phyloP scores from a whole-genome alignment of 1,140 invertebrate genomes.

The Hylaeus volcanicus region DNA sequence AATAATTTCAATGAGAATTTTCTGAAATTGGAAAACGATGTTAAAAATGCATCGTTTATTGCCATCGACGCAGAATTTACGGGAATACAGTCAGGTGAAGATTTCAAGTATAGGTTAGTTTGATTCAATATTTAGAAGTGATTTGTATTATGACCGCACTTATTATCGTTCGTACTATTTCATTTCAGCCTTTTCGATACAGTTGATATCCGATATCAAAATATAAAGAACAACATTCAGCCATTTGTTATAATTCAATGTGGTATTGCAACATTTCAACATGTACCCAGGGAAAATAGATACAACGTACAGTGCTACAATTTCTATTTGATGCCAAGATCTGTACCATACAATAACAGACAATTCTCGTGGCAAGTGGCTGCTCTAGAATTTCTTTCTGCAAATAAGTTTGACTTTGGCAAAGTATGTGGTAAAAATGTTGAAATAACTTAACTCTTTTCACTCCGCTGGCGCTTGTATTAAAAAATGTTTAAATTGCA shows the following conservation, averaged over 20 bases:
- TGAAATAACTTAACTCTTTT: neutral
- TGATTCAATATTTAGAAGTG: neutral
- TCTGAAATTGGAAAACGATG: slow-evolving; percentile 78
- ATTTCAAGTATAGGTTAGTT: slow-evolving; percentile 81
- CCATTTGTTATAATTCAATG: slow-evolving; percentile 84
- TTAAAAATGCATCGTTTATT: slow-evolving; percentile 82
- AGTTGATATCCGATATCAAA: slow-evolving; percentile 83
- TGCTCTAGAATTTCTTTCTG: slow-evolving; percentile 84
- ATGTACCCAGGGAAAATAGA: slow-evolving; percentile 79
- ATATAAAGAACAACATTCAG: slow-evolving; percentile 82
- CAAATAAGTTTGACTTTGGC: slow-evolving; percentile 87
- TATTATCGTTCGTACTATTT: slow-evolving; percentile 42
- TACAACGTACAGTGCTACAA: slow-evolving; percentile 84
- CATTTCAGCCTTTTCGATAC: slow-evolving; percentile 87
- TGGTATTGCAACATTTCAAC: slow-evolving; percentile 84
- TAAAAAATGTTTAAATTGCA: neutral
- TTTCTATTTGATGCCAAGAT: slow-evolving; percentile 85
- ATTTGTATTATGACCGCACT: neutral
- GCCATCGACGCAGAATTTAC: slow-evolving; percentile 87
- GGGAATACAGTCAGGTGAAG: slow-evolving; percentile 80
- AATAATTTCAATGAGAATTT: slow-evolving; percentile 80
- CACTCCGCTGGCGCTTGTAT: too few species aligned
- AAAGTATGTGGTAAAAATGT: slow-evolving; percentile 81
- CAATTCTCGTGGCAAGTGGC: slow-evolving; percentile 84
- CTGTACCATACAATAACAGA: slow-evolving; percentile 82